A percentile compares a stretch with the other conserved stretches of the same genome.
Evolutionary conservation across 2,888 invertebrate species (phyloP).

Genomic region (Glaucopsyche alexis): DNA sequence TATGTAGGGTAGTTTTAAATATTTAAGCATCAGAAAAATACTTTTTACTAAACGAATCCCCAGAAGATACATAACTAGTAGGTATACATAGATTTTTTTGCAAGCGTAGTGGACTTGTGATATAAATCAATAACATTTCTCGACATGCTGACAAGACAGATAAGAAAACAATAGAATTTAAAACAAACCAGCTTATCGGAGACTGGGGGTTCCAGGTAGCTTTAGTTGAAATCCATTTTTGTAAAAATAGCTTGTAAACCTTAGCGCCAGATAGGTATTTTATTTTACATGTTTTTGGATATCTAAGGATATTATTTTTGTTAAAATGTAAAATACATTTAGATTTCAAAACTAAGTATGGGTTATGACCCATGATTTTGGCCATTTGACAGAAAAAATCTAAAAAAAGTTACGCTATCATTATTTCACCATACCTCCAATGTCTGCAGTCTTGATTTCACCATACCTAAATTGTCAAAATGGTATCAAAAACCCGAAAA

Average conservation of each 20-base stretch:
- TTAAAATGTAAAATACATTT: no score
- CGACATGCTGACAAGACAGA: slow-evolving; percentile 36
- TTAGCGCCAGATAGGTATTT: slow-evolving; percentile 1
- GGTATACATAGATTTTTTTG: neutral
- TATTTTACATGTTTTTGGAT: neutral
- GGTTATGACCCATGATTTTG: no score
- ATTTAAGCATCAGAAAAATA: no score
- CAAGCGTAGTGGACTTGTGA: slow-evolving; percentile 25
- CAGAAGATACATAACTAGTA: neutral
- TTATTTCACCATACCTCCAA: no score
- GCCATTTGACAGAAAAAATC: no score
- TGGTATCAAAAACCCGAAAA: no score
- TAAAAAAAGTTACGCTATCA: no score
- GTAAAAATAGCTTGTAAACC: neutral
- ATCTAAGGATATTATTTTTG: no score
- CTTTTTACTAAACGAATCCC: neutral
- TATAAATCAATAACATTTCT: slow-evolving; percentile 23
- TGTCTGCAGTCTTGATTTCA: no score
- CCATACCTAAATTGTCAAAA: no score
- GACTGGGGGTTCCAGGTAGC: slow-evolving; percentile 36
- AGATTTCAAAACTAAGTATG: no score
- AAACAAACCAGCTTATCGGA: slow-evolving; percentile 42
- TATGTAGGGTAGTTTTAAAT: neutral
- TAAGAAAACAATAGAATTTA: slow-evolving; percentile 43
- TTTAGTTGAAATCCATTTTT: neutral